phyloP scores from a whole-genome alignment of 2,888 invertebrate genomes.

The Trichogramma evanescens region DNA sequence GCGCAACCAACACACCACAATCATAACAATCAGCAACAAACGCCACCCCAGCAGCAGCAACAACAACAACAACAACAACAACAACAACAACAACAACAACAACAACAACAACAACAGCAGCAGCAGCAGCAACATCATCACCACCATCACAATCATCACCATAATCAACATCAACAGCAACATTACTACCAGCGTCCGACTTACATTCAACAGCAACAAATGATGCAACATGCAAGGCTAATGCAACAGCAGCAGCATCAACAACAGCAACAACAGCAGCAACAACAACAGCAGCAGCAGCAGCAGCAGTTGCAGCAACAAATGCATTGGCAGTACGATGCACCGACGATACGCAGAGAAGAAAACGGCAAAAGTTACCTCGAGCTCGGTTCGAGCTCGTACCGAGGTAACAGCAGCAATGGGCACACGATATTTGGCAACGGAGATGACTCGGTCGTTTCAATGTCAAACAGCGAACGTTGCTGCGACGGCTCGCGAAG shows the following conservation, averaged over 20 bases:
- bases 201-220: conserved; percentile 25
- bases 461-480: conserved; percentile 39
- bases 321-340: conserved; percentile 47
- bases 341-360: conserved; percentile 72
- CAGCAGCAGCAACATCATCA: conserved; percentile 16
- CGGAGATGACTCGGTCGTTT: background rate
- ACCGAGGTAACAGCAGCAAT: conserved; percentile 33
- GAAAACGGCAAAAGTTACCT: conserved; percentile 87
- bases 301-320: conserved; percentile 27
- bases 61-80: conserved; percentile 34
- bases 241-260: conserved; percentile 35
- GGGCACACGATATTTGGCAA: background rate
- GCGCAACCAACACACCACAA: conserved; percentile 19
- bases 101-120: conserved; percentile 23
- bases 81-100: conserved; percentile 26
- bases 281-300: conserved; percentile 35
- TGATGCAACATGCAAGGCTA: conserved; percentile 29
- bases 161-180: conserved; percentile 18
- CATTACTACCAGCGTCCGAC: conserved; percentile 26
- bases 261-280: conserved; percentile 28
- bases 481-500: conserved; percentile 69
- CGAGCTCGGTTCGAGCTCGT: conserved; percentile 60
- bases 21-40: conserved; percentile 21
- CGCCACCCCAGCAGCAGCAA: conserved; percentile 11
- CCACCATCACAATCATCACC: conserved; percentile 9